These are phyloP conservation scores for Clitarchus hookeri DNA, from an alignment of 2,888 invertebrate genomes.

Conservation along the genomic window DNA sequence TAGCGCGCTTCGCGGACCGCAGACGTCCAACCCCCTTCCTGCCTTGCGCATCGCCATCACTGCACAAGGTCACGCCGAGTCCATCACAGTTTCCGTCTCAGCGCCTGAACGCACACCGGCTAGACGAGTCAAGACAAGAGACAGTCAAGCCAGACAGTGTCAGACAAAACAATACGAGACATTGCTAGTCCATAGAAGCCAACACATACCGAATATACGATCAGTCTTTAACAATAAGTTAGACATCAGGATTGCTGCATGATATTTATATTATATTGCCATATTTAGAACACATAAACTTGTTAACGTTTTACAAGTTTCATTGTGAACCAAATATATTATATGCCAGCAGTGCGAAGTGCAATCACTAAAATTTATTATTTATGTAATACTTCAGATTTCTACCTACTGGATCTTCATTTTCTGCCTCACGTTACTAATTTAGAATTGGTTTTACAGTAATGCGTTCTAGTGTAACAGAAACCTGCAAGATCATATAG, in stretches of 20 bases:
- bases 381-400: neutral
- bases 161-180: neutral
- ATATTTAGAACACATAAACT: neutral
- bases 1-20: too few relatives aligned
- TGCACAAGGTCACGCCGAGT: too few relatives aligned
- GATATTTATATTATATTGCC: neutral
- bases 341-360: neutral
- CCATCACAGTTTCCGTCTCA: too few relatives aligned
- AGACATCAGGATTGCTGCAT: neutral
- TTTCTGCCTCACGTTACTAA: neutral
- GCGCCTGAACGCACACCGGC: neutral
- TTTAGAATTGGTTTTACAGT: neutral
- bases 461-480: neutral
- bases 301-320: neutral
- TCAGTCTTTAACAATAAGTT: neutral
- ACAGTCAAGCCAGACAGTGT: neutral
- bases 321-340: neutral
- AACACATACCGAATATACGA: neutral
- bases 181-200: neutral
- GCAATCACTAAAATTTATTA: neutral
- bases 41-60: too few relatives aligned
- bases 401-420: constrained; percentile 2
- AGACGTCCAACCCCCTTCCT: too few relatives aligned
- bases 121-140: neutral
- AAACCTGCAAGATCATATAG: neutral